Base-by-base conservation (phyloP, 2,888 invertebrate genomes). In the Empis stercorea region DNA sequence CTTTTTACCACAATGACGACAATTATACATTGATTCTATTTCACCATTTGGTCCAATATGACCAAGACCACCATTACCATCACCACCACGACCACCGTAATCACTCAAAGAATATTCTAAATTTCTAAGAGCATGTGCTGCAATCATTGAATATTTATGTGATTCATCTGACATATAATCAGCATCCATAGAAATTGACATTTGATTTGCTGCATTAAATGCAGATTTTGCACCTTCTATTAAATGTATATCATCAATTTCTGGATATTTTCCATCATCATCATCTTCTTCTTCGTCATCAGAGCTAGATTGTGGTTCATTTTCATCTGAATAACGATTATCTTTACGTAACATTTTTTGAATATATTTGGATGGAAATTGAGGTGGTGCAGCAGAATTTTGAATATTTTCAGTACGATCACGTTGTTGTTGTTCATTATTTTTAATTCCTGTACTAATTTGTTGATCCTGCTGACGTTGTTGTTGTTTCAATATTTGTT, bases 1-100 rank as follows among this genome's bases (percentile, higher is more conserved):
- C 54, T 81, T 76, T 66, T 86, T 87, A 51, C 86, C 86, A 70
- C 87, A 87, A 63, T 84, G 84, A 30, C 83, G 75, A 60, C 87
- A 87, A 60, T 66, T 55, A 51, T 57, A 65, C 1, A 61, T 57
- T 1, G 65, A 59, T 36, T 68, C 67, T 1, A 62, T 64, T 16
- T 61, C 61, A 60, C 13, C 34, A 48, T 57, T 59, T 34, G 54
- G 49, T 10, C 38, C 38, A 5, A 38, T 11, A 38, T 5, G 15
- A 13, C 27, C 42, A 13, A 27, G 15, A n/a, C 34, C 40, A 39
- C n/a, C 38, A 38, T 30, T 47, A 11, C 42, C 45, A 30, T 43
- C 44, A 51, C 58, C 57, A 16, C 16, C 47, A 47, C 38, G 45
- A 34, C 54, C 52, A 1, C 60, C 60, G 20, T 61, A 59, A 32